Evolutionary conservation across 2,888 invertebrate species (phyloP), one percentile per base, ranked within the genome.

Genomic region (Atethmia centrago): DNA sequence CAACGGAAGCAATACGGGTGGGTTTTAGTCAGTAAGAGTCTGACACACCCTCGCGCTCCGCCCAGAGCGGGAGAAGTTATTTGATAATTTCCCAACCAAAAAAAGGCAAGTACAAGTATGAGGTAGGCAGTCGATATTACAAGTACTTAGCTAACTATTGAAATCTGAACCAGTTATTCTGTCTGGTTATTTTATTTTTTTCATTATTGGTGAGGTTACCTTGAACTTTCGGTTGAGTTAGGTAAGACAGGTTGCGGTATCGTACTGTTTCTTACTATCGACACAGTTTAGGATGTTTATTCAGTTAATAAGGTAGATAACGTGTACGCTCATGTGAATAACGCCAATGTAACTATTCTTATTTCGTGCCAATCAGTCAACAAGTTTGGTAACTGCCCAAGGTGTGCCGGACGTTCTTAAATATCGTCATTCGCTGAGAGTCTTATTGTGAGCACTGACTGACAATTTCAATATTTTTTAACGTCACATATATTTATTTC

Each of bases 221-320:
- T 68, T 40, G 78, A 69, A 51, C n/a, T 47, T 36, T 59, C 9
- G 28, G 45, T 10, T 77, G 77, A 77, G 45, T 51, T 58, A 36
- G 77, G 74, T 74, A 31, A 31, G 77, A 77, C 49, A 68, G 49
- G 28, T 58, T 14, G 21, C 7, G 14, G 19, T 49, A 19, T 49
- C 25, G 70, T 51, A 40, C 8, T 0, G 51, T 31, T 53, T 45
- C 45, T 69, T 59, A 45, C 21, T 47, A 61, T 64, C 25, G 31
- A 47, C 51, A 56, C 62, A 31, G 49, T 42, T 49, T 42, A 55
- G 31, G 55, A 65, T 56, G 28, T 75, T 62, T 74, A 72, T 73
- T 58, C 10, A 49, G 49, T 49, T 49, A 58, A 31, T 73, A 49
- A 53, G 51, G 21, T 21, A n/a, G 36, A 47, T 47, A 21, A 14